Evolutionary conservation across 2,113 vertebrate species (phyloP).

Genomic region (Oreotrochilus melanogaster): DNA sequence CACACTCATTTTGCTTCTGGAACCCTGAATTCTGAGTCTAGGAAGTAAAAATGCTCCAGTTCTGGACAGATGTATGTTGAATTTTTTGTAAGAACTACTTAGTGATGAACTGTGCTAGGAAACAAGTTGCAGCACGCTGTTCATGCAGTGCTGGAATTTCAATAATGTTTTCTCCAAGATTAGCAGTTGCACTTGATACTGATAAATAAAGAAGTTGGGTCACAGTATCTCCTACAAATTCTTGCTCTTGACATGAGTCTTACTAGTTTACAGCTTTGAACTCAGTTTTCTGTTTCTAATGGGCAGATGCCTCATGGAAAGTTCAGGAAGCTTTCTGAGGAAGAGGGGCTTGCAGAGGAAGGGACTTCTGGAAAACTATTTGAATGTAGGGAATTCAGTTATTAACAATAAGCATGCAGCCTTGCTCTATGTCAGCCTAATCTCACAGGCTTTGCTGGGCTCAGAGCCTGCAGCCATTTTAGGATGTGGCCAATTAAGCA

Average conservation of each 20-base stretch:
- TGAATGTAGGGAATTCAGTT: neutral
- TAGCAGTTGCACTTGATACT: slow-evolving; percentile 33
- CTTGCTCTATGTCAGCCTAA: neutral
- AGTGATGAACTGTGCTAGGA: neutral
- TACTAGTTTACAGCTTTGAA: neutral
- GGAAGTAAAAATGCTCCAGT: neutral
- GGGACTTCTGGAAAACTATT: neutral
- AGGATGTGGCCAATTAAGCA: neutral
- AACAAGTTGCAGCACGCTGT: slow-evolving; percentile 26
- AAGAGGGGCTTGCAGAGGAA: neutral
- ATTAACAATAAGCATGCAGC: neutral
- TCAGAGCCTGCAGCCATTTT: neutral
- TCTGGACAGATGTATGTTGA: neutral
- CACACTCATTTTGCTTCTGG: neutral
- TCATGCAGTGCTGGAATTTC: slow-evolving; percentile 36
- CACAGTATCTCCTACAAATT: slow-evolving; percentile 1
- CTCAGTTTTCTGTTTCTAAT: neutral
- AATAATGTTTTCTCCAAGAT: neutral
- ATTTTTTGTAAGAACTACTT: neutral
- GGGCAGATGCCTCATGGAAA: neutral
- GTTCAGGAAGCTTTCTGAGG: neutral
- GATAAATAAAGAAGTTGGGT: slow-evolving; percentile 25
- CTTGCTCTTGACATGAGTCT: neutral
- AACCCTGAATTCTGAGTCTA: neutral
- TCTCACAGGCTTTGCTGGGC: neutral